These are phyloP conservation scores for Damaliscus lunatus DNA, from an alignment of 2,113 vertebrate species.

Conservation along the genomic window DNA sequence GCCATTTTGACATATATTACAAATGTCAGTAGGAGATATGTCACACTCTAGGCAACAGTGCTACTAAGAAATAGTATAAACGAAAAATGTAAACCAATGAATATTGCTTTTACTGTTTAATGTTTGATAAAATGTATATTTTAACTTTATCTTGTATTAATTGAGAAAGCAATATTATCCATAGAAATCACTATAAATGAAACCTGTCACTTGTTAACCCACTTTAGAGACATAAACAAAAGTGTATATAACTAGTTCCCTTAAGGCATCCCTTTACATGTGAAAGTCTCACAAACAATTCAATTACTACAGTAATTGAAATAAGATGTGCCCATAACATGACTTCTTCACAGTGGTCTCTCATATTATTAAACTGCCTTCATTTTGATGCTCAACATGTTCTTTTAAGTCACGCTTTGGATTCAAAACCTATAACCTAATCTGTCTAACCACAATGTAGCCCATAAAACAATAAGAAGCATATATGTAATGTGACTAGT, in stretches of 20 bases:
- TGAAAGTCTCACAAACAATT: not conserved
- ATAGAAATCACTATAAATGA: not conserved
- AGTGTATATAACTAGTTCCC: not conserved
- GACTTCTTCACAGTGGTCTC: not conserved
- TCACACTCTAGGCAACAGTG: not conserved
- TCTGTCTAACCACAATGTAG: not conserved
- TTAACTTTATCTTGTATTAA: not conserved
- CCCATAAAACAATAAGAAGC: not conserved
- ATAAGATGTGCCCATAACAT: not conserved
- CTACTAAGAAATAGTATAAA: not conserved
- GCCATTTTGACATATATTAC: slow-evolving; percentile 19
- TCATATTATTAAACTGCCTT: not conserved
- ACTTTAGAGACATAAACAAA: not conserved
- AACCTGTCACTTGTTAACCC: not conserved
- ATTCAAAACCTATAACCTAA: not conserved
- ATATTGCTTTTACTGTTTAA: not conserved
- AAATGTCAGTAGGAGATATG: not conserved
- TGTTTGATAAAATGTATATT: not conserved
- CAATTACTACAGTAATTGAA: not conserved
- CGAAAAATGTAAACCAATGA: not conserved
- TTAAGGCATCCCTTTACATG: not conserved
- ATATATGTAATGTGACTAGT: not conserved
- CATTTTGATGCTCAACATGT: not conserved
- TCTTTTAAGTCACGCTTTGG: not conserved
- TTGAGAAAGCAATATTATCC: not conserved